Evolutionary conservation across 92 coral and sea anemone genomes (phyloP).

Genomic region (Siderastrea siderea): DNA sequence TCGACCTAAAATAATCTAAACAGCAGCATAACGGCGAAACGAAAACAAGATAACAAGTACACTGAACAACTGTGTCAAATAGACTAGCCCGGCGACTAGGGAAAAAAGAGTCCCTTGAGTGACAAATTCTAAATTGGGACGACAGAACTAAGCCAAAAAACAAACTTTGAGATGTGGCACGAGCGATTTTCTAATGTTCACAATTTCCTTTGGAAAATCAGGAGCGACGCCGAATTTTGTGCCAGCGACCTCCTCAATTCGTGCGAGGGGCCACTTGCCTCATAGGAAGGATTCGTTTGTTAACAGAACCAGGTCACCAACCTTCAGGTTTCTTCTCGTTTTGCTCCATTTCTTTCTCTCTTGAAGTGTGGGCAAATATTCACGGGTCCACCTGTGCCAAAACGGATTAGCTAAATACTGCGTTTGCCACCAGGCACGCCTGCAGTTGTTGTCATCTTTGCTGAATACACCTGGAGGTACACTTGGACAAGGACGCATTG

Average conservation of each 20-base stretch:
- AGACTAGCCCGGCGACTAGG: too few relatives aligned
- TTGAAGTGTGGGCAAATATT: constrained; percentile 56
- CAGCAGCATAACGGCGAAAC: too few relatives aligned
- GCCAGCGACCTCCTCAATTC: constrained; percentile 44
- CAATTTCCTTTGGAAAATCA: constrained; percentile 14
- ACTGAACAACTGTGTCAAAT: too few relatives aligned
- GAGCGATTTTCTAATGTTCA: neutral
- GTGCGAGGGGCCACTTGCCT: constrained; percentile 67
- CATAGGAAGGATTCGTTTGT: constrained; percentile 56
- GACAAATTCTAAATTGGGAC: too few relatives aligned
- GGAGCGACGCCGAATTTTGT: constrained; percentile 3
- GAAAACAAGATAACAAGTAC: too few relatives aligned
- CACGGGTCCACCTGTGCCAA: constrained; percentile 69
- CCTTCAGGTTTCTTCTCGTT: constrained; percentile 41
- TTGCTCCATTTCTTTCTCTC: constrained; percentile 69
- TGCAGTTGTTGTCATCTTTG: constrained; percentile 42
- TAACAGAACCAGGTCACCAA: constrained; percentile 58
- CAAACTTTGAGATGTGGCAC: neutral
- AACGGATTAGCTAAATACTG: constrained; percentile 71
- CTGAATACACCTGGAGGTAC: constrained; percentile 60
- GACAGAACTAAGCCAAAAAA: too few relatives aligned
- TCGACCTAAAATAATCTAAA: too few relatives aligned
- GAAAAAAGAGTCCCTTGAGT: too few relatives aligned
- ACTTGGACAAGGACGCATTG: constrained; percentile 24
- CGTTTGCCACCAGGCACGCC: constrained; percentile 71